Evolutionary conservation across 2,888 invertebrate species (phyloP).

Genomic region (Bombyx huttoni): DNA sequence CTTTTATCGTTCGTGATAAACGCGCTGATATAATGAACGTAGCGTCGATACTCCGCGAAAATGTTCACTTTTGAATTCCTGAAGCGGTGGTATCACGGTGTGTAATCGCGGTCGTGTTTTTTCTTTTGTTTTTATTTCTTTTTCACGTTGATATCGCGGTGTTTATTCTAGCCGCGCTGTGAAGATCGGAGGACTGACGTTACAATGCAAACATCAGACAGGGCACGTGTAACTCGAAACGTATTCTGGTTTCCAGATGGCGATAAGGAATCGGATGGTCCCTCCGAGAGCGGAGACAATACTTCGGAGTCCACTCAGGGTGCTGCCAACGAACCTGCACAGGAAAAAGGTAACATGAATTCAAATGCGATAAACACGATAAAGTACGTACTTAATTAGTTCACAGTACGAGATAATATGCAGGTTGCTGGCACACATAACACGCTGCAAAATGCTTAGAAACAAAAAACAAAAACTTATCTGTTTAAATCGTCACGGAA

Average conservation of each 20-base stretch:
- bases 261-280: conserved; percentile 67
- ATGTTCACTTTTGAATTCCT: conserved; percentile 66
- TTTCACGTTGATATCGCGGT: conserved; percentile 7
- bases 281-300: conserved; percentile 67
- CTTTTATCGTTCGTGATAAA: conserved; percentile 50
- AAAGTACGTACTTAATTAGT: neutral
- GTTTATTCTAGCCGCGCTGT: conserved; percentile 2
- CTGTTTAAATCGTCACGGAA: neutral
- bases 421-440: neutral
- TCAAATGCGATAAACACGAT: neutral
- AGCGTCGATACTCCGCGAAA: conserved; percentile 31
- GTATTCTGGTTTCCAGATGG: conserved; percentile 49
- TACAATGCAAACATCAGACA: conserved; percentile 16
- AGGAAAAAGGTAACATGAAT: conserved; percentile 54
- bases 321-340: conserved; percentile 54
- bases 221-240: conserved; percentile 20
- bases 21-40: conserved; percentile 39
- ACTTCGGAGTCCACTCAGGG: conserved; percentile 64
- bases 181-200: conserved; percentile 11
- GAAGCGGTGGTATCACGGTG: conserved; percentile 62
- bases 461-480: neutral
- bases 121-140: conserved; percentile 8
- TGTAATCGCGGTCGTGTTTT: conserved; percentile 20
- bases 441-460: neutral
- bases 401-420: neutral